phyloP scores from a whole-genome alignment of 2,797 vertebrate species.

The Kryptopterus vitreolus region DNA sequence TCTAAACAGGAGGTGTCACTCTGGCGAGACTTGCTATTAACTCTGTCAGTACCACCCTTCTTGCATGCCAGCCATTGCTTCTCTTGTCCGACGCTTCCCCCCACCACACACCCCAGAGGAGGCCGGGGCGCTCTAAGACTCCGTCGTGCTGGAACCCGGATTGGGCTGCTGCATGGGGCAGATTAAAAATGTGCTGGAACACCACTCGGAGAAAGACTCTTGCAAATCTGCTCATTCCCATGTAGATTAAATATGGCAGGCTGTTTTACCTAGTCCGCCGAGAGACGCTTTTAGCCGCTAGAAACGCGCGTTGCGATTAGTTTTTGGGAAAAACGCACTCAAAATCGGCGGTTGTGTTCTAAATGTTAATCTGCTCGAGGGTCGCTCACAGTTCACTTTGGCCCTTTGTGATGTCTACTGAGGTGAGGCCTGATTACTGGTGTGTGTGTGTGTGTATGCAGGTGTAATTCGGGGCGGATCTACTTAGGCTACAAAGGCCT shows the following conservation, averaged over 20 bases:
- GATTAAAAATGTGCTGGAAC: constrained; percentile 64
- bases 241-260: constrained; percentile 53
- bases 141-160: constrained; percentile 54
- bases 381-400: constrained; percentile 19
- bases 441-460: constrained; percentile 31
- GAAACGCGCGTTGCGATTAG: constrained; percentile 21
- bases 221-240: constrained; percentile 51
- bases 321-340: background rate
- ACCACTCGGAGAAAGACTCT: constrained; percentile 46
- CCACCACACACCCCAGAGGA: too few relatives aligned
- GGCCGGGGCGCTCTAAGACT: constrained; percentile 55
- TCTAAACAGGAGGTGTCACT: constrained; percentile 66
- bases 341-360: background rate
- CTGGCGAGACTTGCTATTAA: constrained; percentile 62
- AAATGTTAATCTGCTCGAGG: constrained; percentile 27
- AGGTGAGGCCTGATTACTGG: constrained; percentile 35
- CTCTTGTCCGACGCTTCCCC: constrained; percentile 62
- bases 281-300: constrained; percentile 32
- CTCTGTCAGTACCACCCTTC: constrained; percentile 58
- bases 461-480: constrained; percentile 44
- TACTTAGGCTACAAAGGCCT: constrained; percentile 33
- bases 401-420: constrained; percentile 22
- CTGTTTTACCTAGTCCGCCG: constrained; percentile 32
- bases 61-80: constrained; percentile 56
- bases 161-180: constrained; percentile 58